phyloP scores from a whole-genome alignment of 2,888 invertebrate species.

The Morpho achilles region DNA sequence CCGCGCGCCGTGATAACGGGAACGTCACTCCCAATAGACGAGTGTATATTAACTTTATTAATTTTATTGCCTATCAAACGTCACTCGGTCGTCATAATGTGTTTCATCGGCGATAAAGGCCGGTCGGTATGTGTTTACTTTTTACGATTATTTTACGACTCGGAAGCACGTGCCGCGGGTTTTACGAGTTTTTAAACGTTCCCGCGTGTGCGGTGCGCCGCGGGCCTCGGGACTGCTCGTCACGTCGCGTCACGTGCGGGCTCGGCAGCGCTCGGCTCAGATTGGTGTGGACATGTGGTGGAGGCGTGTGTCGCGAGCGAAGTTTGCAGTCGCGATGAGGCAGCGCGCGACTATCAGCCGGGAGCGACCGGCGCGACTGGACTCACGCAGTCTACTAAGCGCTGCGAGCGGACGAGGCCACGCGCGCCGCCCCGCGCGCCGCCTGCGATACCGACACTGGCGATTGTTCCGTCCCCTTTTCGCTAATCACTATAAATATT shows the following conservation, averaged over 20 bases:
- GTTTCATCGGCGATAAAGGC: conserved; percentile 74
- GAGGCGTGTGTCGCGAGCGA: conserved; percentile 60
- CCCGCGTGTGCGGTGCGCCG: conserved; percentile 49
- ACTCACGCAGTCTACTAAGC: conserved; percentile 83
- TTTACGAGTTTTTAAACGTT: conserved; percentile 76
- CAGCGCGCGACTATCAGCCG: conserved; percentile 58
- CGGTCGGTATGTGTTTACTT: conserved; percentile 76
- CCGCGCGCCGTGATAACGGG: conserved; percentile 71
- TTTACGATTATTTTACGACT: conserved; percentile 79
- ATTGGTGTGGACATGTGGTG: conserved; percentile 41
- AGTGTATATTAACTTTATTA: conserved; percentile 71
- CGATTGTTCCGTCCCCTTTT: conserved; percentile 78
- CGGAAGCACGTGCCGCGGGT: conserved; percentile 70
- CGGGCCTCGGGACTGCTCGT: conserved; percentile 40
- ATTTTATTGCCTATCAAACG: conserved; percentile 78
- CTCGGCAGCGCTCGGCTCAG: conserved; percentile 28
- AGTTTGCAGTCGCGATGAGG: conserved; percentile 65
- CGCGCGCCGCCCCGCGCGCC: conserved; percentile 81
- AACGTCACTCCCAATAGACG: conserved; percentile 69
- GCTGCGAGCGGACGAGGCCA: conserved; percentile 58
- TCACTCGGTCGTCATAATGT: conserved; percentile 79
- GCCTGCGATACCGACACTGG: conserved; percentile 62
- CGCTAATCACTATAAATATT: conserved; percentile 78
- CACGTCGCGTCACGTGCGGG: conserved; percentile 34
- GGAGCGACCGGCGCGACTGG: conserved; percentile 80